Conservation (phyloP, 2,113 vertebrate species). For the Indicator indicator region DNA sequence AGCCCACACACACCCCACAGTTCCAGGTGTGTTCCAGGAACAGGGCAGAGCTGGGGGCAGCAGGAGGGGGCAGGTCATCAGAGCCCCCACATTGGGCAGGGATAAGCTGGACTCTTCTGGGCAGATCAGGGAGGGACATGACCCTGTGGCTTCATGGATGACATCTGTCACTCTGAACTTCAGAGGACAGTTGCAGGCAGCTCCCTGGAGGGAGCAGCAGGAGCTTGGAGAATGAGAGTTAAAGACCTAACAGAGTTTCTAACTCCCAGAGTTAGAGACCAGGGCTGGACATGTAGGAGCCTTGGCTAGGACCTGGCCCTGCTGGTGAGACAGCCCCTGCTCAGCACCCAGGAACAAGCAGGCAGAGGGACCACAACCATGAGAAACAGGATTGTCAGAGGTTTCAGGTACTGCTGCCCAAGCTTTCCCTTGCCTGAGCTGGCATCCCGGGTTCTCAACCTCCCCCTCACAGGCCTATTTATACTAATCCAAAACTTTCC, state of each 20-base stretch:
- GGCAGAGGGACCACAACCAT: background rate
- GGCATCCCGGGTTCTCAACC: background rate
- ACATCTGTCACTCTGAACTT: background rate
- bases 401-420: background rate
- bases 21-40: background rate
- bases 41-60: background rate
- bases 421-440: background rate
- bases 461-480: background rate
- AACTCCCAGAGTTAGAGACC: background rate
- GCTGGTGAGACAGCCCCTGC: fast-evolving
- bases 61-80: background rate
- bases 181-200: background rate
- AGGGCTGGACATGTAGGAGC: background rate
- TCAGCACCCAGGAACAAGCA: background rate
- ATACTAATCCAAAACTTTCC: background rate
- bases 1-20: fast-evolving
- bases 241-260: background rate
- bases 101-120: background rate
- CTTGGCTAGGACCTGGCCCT: fast-evolving
- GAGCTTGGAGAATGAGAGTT: background rate
- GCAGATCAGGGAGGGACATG: background rate
- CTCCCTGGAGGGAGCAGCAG: constrained; percentile 14
- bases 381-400: background rate
- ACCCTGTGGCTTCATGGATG: background rate
- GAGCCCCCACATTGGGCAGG: background rate